phyloP scores from a whole-genome alignment of 2,888 invertebrate species.

The Parnassius mnemosyne region DNA sequence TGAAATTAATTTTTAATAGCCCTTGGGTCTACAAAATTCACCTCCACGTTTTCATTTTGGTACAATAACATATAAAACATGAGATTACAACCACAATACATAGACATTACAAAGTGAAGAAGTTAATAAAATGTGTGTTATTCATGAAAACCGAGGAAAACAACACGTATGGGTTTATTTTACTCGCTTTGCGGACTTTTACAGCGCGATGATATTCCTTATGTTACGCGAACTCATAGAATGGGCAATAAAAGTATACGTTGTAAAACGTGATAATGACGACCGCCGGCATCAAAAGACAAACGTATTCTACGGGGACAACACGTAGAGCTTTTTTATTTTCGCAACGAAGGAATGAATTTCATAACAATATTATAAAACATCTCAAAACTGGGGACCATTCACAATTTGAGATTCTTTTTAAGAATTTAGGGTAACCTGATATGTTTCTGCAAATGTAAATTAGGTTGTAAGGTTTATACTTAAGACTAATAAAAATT shows the following conservation, averaged over 20 bases:
- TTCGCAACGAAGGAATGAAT: conserved; percentile 15
- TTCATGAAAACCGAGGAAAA: conserved; percentile 24
- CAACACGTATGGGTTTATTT: conserved; percentile 24
- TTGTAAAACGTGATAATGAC: conserved; percentile 31
- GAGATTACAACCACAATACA: conserved; percentile 15
- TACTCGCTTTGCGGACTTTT: conserved; percentile 23
- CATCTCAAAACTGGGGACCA: not conserved
- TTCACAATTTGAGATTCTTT: conserved; percentile 3
- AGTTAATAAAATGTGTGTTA: conserved; percentile 27
- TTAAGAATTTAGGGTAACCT: not conserved
- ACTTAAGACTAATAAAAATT: no score
- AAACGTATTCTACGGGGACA: conserved; percentile 11
- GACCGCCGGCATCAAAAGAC: conserved; percentile 19
- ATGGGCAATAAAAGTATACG: conserved; percentile 27
- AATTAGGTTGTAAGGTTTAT: no score
- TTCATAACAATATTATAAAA: conserved; percentile 18
- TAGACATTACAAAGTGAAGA: conserved; percentile 26
- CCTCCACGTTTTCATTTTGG: conserved; percentile 17
- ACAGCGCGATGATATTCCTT: conserved; percentile 26
- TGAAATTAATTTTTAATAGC: conserved; percentile 3
- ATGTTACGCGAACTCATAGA: conserved; percentile 27
- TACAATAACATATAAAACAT: conserved; percentile 16
- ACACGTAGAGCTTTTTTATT: conserved; percentile 23
- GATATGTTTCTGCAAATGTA: no score
- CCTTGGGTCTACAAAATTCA: conserved; percentile 1